Evolutionary conservation across 1,140 invertebrate species (phyloP).

Genomic region (Drosophila parabipectinata): DNA sequence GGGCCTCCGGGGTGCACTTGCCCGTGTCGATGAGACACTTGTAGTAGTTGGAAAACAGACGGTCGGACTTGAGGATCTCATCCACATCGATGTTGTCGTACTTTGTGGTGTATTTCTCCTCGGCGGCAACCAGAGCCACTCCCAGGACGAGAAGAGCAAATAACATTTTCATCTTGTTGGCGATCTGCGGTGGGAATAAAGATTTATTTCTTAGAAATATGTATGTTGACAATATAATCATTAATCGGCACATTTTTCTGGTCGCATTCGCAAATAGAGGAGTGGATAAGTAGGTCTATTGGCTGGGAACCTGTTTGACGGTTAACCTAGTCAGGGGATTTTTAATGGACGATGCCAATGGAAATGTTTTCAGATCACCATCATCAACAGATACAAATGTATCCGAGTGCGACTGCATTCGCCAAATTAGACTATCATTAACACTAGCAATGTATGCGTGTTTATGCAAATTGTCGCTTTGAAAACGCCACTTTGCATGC

Average conservation of each 20-base stretch:
- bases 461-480: slow-evolving; percentile 31
- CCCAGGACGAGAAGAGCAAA: slow-evolving; percentile 70
- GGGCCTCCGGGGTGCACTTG: slow-evolving; percentile 89
- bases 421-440: slow-evolving; percentile 17
- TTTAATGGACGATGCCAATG: slow-evolving; percentile 15
- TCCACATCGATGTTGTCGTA: slow-evolving; percentile 90
- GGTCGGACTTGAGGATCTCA: slow-evolving; percentile 88
- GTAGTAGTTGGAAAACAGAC: slow-evolving; percentile 87
- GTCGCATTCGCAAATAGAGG: slow-evolving; percentile 20
- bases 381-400: slow-evolving; percentile 1
- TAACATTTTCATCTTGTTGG: slow-evolving; percentile 54
- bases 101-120: slow-evolving; percentile 88
- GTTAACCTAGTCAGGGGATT: slow-evolving; percentile 20
- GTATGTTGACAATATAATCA: neutral
- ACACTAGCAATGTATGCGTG: neutral
- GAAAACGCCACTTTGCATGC: slow-evolving; percentile 34
- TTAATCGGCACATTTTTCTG: slow-evolving; percentile 32
- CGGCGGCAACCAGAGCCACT: slow-evolving; percentile 83
- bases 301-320: slow-evolving; percentile 30
- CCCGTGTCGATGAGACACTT: slow-evolving; percentile 89
- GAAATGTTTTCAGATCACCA: slow-evolving; percentile 23
- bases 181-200: slow-evolving; percentile 5
- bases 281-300: slow-evolving; percentile 11
- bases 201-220: slow-evolving; percentile 2
- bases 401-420: slow-evolving; percentile 28